Evolutionary conservation across 2,888 invertebrate species (phyloP), one percentile per base, ranked within the genome.

Genomic region (Psococerastis gibbosa): DNA sequence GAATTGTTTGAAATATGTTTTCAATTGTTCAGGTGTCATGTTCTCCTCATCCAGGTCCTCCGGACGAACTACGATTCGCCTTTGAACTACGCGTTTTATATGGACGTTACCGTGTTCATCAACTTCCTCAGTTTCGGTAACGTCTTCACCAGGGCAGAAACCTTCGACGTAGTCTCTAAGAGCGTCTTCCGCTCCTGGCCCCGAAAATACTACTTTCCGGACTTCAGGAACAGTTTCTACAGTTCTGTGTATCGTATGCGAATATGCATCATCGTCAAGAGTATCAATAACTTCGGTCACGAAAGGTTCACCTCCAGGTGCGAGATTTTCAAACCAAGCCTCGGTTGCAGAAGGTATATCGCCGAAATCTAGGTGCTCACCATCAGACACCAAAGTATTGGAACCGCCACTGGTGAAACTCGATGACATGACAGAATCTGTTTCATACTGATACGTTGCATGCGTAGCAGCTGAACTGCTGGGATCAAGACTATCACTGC

Each of bases 391-490:
- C 70, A 85, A 74, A 11, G 84, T 84, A 59, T 82, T 83, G 45
- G 84, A 84, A 50, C 82, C 83, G 49, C 71, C 73, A 59, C 84
- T 84, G 16, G 84, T 83, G 43, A 83, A 73, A 59, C 84, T 84
- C 43, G 83, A 82, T 1, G 84, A 83, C 77, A 83, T 82, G 32
- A 82, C 74, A 1, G 84, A 85, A 55, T 84, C 83, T 0, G 78
- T 78, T 59, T 84, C 83, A 51, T 78, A 81, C 56, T 82, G 82
- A 56, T 80, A 82, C 1, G 83, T 83, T 9, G 83, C 84, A 52
- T 83, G 74, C 2, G 84, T 84, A 1, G 80, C 82, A 35, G 77
- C 75, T 1, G 82, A 80, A 51, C 81, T 82, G 6, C 81, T 78
- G 2, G 75, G 77, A 54, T 83, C 83, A 43, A 81, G 57, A 50